phyloP scores from a whole-genome alignment of 2,888 invertebrate species.

The Hydrotaea diabolus region DNA sequence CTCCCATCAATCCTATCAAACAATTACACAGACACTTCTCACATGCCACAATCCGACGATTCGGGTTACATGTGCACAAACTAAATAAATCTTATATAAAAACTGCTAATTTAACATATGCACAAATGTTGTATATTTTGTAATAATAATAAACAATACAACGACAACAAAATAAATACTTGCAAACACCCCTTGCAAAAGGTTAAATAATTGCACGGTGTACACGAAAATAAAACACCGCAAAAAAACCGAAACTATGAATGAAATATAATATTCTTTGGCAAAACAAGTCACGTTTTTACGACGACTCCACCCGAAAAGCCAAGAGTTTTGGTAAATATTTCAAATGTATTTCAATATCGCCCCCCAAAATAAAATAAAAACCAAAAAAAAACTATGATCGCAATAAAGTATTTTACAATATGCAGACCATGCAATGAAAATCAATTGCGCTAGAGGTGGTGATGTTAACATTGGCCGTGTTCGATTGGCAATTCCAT shows the following conservation, averaged over 20 bases:
- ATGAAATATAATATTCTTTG: slow-evolving; percentile 22
- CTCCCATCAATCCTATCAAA: background rate
- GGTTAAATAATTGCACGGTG: slow-evolving; percentile 9
- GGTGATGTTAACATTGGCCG: background rate
- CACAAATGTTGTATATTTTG: background rate
- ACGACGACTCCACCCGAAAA: background rate
- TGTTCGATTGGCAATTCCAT: too few species aligned
- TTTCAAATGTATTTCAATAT: background rate
- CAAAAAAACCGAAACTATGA: slow-evolving; percentile 17
- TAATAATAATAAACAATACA: slow-evolving; percentile 5
- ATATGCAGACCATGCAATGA: background rate
- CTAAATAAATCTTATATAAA: background rate
- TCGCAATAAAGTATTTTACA: background rate
- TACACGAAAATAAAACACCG: background rate
- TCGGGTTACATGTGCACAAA: slow-evolving; percentile 2
- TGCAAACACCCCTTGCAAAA: background rate
- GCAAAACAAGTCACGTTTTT: slow-evolving; percentile 17
- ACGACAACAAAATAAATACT: too few species aligned
- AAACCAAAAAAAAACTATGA: background rate
- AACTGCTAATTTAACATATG: background rate
- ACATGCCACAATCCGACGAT: background rate
- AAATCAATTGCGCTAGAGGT: too few species aligned
- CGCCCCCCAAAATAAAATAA: background rate
- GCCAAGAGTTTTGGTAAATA: background rate
- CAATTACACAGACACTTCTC: background rate